A percentile compares a stretch with the other conserved stretches of the same genome.
These are phyloP conservation scores for Apodemia hepburni DNA, from an alignment of 2,888 invertebrate species.

Conservation along the genomic window DNA sequence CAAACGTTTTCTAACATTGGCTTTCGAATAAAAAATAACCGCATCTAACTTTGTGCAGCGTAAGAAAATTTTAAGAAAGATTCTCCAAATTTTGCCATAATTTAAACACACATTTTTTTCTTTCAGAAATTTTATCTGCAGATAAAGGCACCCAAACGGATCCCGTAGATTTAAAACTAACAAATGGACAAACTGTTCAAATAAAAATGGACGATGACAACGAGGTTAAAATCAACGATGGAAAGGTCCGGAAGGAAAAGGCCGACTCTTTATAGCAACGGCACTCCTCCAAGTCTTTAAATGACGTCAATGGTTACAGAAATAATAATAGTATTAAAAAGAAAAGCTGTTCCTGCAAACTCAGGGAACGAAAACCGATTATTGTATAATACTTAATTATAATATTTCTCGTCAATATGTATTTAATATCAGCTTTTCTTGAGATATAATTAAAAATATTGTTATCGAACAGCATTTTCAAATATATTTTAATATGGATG, in stretches of 20 bases:
- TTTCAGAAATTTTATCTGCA: slow-evolving; percentile 8
- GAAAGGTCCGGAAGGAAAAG: neutral
- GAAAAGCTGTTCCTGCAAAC: slow-evolving; percentile 68
- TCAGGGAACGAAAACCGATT: slow-evolving; percentile 62
- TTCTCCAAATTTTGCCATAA: too few species aligned
- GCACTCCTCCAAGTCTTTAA: slow-evolving; percentile 7
- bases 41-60: too few species aligned
- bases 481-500: slow-evolving; percentile 16
- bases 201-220: slow-evolving; percentile 1
- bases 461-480: slow-evolving; percentile 14
- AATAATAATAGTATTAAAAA: slow-evolving; percentile 52
- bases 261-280: slow-evolving; percentile 29
- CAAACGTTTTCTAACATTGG: too few species aligned
- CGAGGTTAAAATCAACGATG: neutral
- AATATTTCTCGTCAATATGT: too few species aligned
- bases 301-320: slow-evolving; percentile 38
- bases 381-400: slow-evolving; percentile 42
- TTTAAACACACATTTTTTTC: neutral
- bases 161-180: slow-evolving; percentile 7
- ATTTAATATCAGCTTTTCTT: too few species aligned
- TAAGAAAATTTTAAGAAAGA: too few species aligned
- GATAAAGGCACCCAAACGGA: neutral
- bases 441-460: neutral
- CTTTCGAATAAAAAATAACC: too few species aligned
- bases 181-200: slow-evolving; percentile 5